Base-by-base conservation (phyloP, 1,140 invertebrate genomes). In the Choristoneura fumiferana region DNA sequence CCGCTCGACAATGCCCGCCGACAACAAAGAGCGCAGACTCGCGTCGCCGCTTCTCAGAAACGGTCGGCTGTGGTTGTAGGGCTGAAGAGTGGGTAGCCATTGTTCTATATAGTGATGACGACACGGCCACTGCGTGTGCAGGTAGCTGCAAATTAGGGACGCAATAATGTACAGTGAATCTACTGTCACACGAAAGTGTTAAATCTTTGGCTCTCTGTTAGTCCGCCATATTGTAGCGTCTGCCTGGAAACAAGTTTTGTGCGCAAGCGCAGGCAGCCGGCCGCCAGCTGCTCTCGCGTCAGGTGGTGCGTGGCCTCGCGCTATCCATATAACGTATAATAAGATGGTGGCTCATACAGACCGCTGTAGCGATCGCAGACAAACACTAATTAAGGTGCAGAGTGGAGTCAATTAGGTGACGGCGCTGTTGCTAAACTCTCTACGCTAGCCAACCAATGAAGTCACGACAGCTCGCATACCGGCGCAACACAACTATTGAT, bases 201-300 rank as follows among this genome's bases (percentile, higher is more conserved):
- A 17, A 49, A 49, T 12, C 17, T 49, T 45, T 49, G 43, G 62
- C 55, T 66, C 71, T 71, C 55, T 66, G 71, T 71, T 78, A 66
- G 73, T 63, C 77, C 62, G 81, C 74, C 78, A 80, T 87, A 73
- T 78, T 81, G 73, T 63, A 76, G 59, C 67, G 78, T 76, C 73
- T 85, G 77, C 66, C 69, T 77, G 62, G 68, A 85, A 86, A 86
- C 83, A 62, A 84, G 83, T 86, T 86, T 85, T 75, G 72, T 80
- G 73, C 72, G 71, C 73, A 76, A 63, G 67, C 72, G 71, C 71
- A 76, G 73, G 74, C 81, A 81, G 78, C 77, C 77, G 81, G 75
- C 76, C 63, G 82, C 71, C 82, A 87, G 81, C 81, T 86, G 84
- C 77, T 73, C 69, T 80, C 64, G 69, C 75, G 81, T 86, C 82